Percentiles rank a stretch among this genome's conserved stretches.
phyloP scores from a whole-genome alignment of 2,113 vertebrate genomes.

The Ceyx margarethae region DNA sequence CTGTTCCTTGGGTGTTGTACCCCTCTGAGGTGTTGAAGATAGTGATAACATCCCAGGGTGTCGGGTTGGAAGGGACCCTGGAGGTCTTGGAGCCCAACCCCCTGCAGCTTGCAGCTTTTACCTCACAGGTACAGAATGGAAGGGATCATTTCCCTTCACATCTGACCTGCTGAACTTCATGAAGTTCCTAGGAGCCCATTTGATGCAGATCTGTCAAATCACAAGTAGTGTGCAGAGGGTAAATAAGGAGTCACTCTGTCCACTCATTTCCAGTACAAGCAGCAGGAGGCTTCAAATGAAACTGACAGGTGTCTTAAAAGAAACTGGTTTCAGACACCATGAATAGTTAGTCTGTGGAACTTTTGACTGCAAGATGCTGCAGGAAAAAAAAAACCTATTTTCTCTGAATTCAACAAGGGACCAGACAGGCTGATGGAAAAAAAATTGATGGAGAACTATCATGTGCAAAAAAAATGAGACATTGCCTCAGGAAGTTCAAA shows the following conservation, averaged over 20 bases:
- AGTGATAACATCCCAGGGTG: neutral
- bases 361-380: neutral
- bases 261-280: neutral
- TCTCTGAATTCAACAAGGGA: neutral
- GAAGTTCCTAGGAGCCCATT: neutral
- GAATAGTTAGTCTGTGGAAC: neutral
- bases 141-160: neutral
- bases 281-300: conserved; percentile 4
- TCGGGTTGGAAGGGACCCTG: no score
- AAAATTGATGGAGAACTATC: neutral
- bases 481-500: neutral
- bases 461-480: neutral
- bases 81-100: no score
- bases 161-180: neutral
- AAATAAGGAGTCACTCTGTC: neutral
- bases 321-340: neutral
- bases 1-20: neutral
- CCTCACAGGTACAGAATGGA: neutral
- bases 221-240: neutral
- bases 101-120: no score
- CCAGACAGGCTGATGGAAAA: neutral
- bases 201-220: neutral
- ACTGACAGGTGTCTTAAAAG: neutral
- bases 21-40: neutral
- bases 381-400: neutral